Evolutionary conservation across 1,140 invertebrate species (phyloP).

Genomic region (Muscidifurax raptorellus): DNA sequence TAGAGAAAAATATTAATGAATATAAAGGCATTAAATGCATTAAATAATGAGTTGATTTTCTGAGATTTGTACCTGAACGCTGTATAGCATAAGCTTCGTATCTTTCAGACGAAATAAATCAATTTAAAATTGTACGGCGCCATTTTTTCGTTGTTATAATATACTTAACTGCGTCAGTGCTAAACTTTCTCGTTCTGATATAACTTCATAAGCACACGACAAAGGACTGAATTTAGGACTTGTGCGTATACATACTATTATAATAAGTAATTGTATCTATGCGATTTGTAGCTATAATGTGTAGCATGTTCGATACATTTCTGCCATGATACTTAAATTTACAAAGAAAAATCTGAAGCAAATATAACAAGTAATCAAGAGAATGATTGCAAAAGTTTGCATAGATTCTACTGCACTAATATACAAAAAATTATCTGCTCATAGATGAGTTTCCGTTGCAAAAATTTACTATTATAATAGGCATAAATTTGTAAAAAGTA

Average conservation of each 20-base stretch:
- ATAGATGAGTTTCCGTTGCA: not conserved
- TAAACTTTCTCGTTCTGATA: constrained; percentile 19
- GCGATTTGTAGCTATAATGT: constrained; percentile 40
- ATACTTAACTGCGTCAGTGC: not conserved
- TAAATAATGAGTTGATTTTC: constrained; percentile 35
- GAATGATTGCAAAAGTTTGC: not conserved
- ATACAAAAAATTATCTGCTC: not conserved
- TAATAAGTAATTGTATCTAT: constrained; percentile 39
- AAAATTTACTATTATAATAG: not conserved
- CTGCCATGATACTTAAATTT: constrained; percentile 41
- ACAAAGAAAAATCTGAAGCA: not conserved
- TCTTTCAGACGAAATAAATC: constrained; percentile 32
- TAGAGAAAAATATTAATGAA: constrained; percentile 30
- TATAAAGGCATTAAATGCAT: constrained; percentile 49
- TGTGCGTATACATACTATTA: constrained; percentile 6
- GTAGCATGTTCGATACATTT: constrained; percentile 51
- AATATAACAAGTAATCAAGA: not conserved
- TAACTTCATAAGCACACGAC: constrained; percentile 31
- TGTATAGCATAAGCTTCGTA: constrained; percentile 46
- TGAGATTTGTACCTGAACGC: constrained; percentile 53
- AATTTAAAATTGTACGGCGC: constrained; percentile 28
- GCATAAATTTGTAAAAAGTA: not conserved
- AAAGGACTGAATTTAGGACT: constrained; percentile 49
- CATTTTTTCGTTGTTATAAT: constrained; percentile 3
- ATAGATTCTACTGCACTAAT: not conserved